These are phyloP conservation scores for Thaleichthys pacificus DNA, from an alignment of 2,797 vertebrate species.

Conservation along the genomic window DNA sequence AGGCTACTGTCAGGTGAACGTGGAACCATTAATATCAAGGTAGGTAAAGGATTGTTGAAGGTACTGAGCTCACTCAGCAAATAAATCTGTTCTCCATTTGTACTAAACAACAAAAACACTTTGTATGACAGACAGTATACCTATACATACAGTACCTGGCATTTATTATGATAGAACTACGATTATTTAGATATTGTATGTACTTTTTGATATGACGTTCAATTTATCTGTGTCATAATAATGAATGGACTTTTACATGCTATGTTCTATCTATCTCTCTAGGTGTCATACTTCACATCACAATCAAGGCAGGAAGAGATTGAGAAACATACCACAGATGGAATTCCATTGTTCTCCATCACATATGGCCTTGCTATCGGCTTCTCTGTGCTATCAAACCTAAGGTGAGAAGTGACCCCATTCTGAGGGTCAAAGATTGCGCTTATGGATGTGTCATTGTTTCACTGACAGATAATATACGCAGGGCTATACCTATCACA, in stretches of 20 bases:
- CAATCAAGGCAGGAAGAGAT: slow-evolving; percentile 80
- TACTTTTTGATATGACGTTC: too few species aligned
- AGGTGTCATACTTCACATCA: slow-evolving; percentile 79
- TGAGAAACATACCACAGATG: slow-evolving; percentile 68
- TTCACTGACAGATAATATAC: too few species aligned
- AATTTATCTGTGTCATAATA: too few species aligned
- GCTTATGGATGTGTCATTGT: too few species aligned
- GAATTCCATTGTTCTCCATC: slow-evolving; percentile 77
- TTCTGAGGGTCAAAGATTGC: too few species aligned
- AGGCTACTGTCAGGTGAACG: slow-evolving; percentile 25
- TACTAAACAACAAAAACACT: too few species aligned
- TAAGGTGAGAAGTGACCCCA: slow-evolving; percentile 70
- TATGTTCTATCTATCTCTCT: slow-evolving; percentile 5
- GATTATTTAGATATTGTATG: too few species aligned
- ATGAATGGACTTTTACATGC: neutral
- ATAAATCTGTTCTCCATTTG: too few species aligned
- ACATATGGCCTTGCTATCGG: slow-evolving; percentile 74
- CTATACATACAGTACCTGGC: too few species aligned
- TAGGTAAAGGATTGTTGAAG: slow-evolving; percentile 33
- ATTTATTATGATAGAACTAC: too few species aligned
- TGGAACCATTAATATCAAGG: slow-evolving; percentile 23
- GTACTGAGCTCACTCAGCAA: neutral
- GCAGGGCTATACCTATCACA: too few species aligned
- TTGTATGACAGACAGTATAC: too few species aligned
- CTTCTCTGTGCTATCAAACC: slow-evolving; percentile 75